Evolutionary conservation across 2,888 invertebrate species (phyloP), one percentile per base, ranked within the genome.

Genomic region (Phragmatobia fuliginosa): DNA sequence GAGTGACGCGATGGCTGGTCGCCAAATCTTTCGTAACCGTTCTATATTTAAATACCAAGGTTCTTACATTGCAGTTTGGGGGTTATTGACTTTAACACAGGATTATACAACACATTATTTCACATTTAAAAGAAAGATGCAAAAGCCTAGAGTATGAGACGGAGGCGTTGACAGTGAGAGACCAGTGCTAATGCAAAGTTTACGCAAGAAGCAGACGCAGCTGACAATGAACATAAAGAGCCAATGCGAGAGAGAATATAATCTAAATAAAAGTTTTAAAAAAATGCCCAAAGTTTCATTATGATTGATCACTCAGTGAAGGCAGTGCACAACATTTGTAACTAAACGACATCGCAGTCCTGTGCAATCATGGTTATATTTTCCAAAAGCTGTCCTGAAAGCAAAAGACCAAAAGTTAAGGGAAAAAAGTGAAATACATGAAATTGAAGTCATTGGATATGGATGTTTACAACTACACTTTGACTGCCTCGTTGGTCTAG

Each of bases 71-170:
- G 91, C 90, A 91, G 90, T 94, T 94, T 92, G 91, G 91, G 85
- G 94, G 94, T 95, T 94, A 94, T 94, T 95, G 94, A 95, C 95
- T 92, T 92, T 90, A 90, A 83, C 85, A 87, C 82, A 78, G 81
- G 77, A 85, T 92, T 92, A 91, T 90, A 91, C 88, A 91, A 91
- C 88, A 76, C 82, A 85, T 92, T 92, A 92, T 85, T 78, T 85
- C 88, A 91, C 84, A 81, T 86, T 83, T 80, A 75, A 79, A 75
- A 80, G 83, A 79, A 83, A 83, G 76, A 78, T 67, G 66, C 78
- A 78, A 85, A 87, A 88, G 84, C 87, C 87, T 85, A 85, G 85
- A 87, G 83, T 75, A 77, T 81, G 84, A 83, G 66, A 66, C 62
- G 74, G 72, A 76, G 74, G 78, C 79, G 84, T 76, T 87, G 88